phyloP scores from a whole-genome alignment of 2,113 vertebrate genomes.

The Columba livia region DNA sequence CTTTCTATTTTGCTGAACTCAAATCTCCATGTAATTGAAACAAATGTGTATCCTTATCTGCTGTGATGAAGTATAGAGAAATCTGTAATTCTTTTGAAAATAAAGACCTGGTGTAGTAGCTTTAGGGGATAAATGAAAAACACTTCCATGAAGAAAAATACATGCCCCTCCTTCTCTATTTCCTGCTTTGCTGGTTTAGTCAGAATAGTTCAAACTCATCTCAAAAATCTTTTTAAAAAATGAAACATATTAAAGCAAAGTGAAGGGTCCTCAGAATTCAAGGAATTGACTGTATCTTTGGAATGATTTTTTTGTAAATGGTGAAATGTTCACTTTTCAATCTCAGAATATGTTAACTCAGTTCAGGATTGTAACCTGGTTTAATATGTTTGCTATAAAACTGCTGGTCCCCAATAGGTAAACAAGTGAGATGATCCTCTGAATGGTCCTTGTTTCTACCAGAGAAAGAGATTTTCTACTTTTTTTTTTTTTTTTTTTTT shows the following conservation, averaged over 20 bases:
- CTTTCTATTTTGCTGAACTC: background rate
- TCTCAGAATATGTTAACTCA: background rate
- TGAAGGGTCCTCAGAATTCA: background rate
- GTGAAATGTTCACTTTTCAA: background rate
- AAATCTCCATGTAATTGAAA: background rate
- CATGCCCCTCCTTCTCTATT: background rate
- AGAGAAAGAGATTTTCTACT: background rate
- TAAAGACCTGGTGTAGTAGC: background rate
- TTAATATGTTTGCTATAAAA: background rate
- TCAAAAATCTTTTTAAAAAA: background rate
- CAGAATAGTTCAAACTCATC: background rate
- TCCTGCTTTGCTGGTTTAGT: background rate
- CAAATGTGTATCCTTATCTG: background rate
- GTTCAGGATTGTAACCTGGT: background rate
- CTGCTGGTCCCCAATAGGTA: fast-evolving
- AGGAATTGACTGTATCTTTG: background rate
- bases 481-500: background rate
- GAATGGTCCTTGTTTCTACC: background rate
- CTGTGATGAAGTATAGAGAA: background rate
- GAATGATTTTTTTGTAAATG: background rate
- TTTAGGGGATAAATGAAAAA: background rate
- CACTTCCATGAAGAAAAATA: background rate
- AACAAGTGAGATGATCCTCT: background rate
- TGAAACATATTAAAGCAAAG: background rate
- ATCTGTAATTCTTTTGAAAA: background rate